Evolutionary conservation across 37 sponge, comb jelly and placozoan genomes (phyloP), one percentile per base, ranked within the genome.

Genomic region (Ephydatia muelleri): DNA sequence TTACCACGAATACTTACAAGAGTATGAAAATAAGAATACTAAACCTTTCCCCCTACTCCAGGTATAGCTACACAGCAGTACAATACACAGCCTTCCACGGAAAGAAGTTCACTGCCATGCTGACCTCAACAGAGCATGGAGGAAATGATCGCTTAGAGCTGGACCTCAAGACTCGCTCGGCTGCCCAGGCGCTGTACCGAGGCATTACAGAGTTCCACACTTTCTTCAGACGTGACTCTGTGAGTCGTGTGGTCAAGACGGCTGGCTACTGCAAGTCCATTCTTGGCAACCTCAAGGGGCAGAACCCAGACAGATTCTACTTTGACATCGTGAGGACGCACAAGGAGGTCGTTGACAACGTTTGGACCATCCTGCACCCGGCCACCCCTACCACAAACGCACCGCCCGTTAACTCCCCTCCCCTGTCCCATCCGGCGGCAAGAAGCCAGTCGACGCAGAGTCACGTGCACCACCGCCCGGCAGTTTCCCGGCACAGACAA

Each of bases 121-220:
- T 89, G 0, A 49, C 22, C 39, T 72, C 79, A 0, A 38, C 81
- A 28, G 65, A 34, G 16, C 71, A 83, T 25, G 39, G 38, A 38
- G 30, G 38, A 76, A 64, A 29, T 16, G 65, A 81, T n/a, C 79
- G 80, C 32, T 25, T 87, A 0, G 83, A 77, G 36, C 80, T 77
- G 68, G 85, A 87, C 49, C 84, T 93, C 33, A 79, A 87, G 66
- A 89, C 81, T 28, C 65, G 88, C 38, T 84, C 87, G 22, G 76
- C 78, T 12, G 74, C 93, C 32, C 90, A 89, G 39, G 93, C 93
- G 23, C 77, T 93, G 65, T 93, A 93, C 68, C 72, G 93, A 35
- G 77, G 90, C 23, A 78, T 93, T 64, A 93, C 93, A 0, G 93
- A 93, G 79, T 93, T 93, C 57, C 93, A 93, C 80, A 89, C 93